Base-by-base conservation (phyloP, 2,113 vertebrate genomes). In the Gymnorhina tibicen region DNA sequence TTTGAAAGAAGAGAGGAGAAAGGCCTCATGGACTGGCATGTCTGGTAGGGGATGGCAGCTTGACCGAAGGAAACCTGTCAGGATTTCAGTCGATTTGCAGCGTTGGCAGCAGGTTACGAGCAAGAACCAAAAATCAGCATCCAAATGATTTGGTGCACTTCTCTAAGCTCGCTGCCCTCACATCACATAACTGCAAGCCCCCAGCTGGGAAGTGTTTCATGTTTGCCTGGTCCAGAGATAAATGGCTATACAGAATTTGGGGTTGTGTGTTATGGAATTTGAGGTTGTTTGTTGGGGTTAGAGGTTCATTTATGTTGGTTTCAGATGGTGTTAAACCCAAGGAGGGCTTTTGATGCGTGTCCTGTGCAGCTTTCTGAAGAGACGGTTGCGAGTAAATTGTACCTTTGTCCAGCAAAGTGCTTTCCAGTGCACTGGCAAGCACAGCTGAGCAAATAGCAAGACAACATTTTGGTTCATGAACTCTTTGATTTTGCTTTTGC, bases 111-210 rank as follows among this genome's bases (percentile, higher is more conserved):
- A n/a, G 30, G 16, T 90, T 69, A 41, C 28, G 47, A 39, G 30
- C 17, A 32, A n/a, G 35, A 64, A 44, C 14, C 3, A 15, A 20
- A 81, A 62, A 47, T 72, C 23, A 67, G 17, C 32, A 20, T 60
- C 6, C 0, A 1, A 18, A 32, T 50, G 11, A 44, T 41, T 60
- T 6, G 14, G 15, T 60, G 44, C 24, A 3, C 35, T 70, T 77
- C 44, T 63, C 39, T 56, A 18, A 74, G n/a, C 41, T 85, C 0
- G 0, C 55, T 68, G 27, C 16, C 44, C 44, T 64, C 3, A 0
- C 3, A 33, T 16, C 52, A 16, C 3, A 0, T 24, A 56, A 42
- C 16, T 53, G 42, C 0, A 0, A 42, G 35, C 19, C 30, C 23
- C 37, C 37, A 28, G 22, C 23, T 75, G 39, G 39, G n/a, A 19